phyloP scores from a whole-genome alignment of 2,113 vertebrate species.

The Scomber scombrus region DNA sequence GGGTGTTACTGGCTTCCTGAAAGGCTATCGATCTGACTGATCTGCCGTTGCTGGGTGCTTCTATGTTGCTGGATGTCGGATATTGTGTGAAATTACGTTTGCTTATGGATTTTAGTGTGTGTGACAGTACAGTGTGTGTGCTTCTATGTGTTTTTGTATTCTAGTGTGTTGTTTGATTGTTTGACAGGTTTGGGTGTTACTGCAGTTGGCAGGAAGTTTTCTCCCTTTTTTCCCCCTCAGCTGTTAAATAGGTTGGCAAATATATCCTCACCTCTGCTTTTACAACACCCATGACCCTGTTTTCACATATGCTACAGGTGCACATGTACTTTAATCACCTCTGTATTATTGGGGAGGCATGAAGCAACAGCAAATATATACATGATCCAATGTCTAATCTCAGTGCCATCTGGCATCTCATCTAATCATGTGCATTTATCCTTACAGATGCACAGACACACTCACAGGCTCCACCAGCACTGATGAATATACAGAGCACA shows the following conservation, averaged over 20 bases:
- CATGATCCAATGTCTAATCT: slow-evolving; percentile 38
- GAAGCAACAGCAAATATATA: slow-evolving; percentile 24
- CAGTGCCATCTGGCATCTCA: slow-evolving; percentile 23
- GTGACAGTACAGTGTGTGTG: background rate
- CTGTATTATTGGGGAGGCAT: background rate
- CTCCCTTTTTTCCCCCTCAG: slow-evolving; percentile 12
- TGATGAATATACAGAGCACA: background rate
- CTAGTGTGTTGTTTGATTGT: slow-evolving; percentile 43
- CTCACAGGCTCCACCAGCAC: slow-evolving; percentile 4
- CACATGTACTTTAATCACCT: background rate
- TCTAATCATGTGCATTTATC: slow-evolving; percentile 27
- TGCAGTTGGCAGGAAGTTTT: slow-evolving; percentile 40
- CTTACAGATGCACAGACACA: slow-evolving; percentile 25
- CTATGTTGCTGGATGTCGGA: slow-evolving; percentile 24
- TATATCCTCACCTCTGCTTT: slow-evolving; percentile 13
- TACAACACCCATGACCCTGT: slow-evolving; percentile 11
- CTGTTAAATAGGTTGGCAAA: slow-evolving; percentile 52
- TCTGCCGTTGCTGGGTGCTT: slow-evolving; percentile 47
- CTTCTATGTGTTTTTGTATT: slow-evolving; percentile 19
- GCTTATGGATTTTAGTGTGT: slow-evolving; percentile 41
- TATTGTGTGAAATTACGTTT: slow-evolving; percentile 45
- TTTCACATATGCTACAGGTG: slow-evolving; percentile 4
- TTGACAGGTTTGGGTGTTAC: slow-evolving; percentile 49
- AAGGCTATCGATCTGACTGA: slow-evolving; percentile 64
- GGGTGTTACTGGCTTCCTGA: slow-evolving; percentile 68